Evolutionary conservation across 2,888 invertebrate genomes (phyloP).

Genomic region (Lepidonotus clava): DNA sequence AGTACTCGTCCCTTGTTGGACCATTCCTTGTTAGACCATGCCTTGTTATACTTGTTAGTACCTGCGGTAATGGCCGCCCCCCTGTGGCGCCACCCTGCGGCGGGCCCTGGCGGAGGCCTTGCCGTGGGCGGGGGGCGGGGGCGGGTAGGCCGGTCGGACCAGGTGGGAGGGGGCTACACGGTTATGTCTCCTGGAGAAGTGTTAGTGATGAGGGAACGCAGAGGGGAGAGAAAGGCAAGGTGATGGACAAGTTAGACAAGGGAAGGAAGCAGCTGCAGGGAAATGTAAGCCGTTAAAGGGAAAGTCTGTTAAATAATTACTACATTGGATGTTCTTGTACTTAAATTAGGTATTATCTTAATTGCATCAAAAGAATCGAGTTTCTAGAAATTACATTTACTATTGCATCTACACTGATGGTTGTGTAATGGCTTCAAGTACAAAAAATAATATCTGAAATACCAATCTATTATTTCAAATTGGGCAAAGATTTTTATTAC

Average conservation of each 20-base stretch:
- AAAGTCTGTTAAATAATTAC: too few relatives aligned
- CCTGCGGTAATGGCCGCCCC: background rate
- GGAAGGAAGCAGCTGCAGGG: background rate
- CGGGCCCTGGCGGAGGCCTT: background rate
- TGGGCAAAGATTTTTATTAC: too few relatives aligned
- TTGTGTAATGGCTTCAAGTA: too few relatives aligned
- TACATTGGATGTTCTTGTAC: too few relatives aligned
- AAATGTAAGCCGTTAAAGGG: background rate
- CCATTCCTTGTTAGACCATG: too few relatives aligned
- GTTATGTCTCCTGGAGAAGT: background rate
- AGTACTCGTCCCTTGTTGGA: too few relatives aligned
- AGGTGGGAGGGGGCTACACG: background rate
- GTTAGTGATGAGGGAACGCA: background rate
- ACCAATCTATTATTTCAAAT: too few relatives aligned
- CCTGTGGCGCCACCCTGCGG: constrained; percentile 5
- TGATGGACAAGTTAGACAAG: background rate
- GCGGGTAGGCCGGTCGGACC: background rate
- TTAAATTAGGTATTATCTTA: too few relatives aligned
- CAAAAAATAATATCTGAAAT: too few relatives aligned
- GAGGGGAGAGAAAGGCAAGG: background rate
- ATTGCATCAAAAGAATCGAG: too few relatives aligned
- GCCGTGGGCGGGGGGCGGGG: constrained; percentile 32
- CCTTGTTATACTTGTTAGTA: background rate
- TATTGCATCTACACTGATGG: too few relatives aligned
- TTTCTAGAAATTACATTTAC: too few relatives aligned